Evolutionary conservation across 53 echinoderm and acorn worm genomes (phyloP).

Genomic region (Echinometra lucunter): DNA sequence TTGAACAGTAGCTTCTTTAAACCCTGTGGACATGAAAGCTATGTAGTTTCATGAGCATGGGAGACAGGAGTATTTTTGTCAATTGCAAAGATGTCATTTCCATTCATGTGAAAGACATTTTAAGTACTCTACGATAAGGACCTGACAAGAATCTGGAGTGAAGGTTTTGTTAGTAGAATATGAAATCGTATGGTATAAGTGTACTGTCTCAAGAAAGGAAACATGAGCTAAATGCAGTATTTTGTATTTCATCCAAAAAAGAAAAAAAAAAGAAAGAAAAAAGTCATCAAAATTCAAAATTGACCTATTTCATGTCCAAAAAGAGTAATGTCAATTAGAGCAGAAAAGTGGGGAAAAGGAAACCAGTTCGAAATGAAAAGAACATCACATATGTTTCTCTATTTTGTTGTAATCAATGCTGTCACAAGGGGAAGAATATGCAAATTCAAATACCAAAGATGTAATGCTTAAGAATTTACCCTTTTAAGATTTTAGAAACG

Average conservation of each 20-base stretch:
- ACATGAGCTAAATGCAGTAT: neutral
- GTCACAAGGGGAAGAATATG: neutral
- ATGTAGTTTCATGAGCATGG: neutral
- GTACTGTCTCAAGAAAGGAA: neutral
- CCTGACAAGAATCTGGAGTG: slow-evolving; percentile 45
- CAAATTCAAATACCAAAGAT: neutral
- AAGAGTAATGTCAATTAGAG: neutral
- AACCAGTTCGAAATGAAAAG: neutral
- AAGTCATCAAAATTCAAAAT: too few relatives aligned
- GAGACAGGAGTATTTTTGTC: neutral
- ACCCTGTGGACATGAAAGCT: slow-evolving; percentile 46
- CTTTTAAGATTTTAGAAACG: neutral
- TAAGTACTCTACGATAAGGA: neutral
- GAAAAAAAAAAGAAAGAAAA: too few relatives aligned
- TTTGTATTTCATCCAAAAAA: neutral
- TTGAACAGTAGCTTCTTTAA: slow-evolving; percentile 11
- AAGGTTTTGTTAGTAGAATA: neutral
- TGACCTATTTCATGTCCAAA: neutral
- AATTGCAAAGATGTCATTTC: slow-evolving; percentile 16
- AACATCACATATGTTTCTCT: neutral
- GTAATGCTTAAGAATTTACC: neutral
- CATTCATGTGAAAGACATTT: slow-evolving; percentile 30
- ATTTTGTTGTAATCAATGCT: neutral
- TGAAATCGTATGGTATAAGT: neutral
- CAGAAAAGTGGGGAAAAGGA: neutral